A percentile compares a stretch with the other conserved stretches of the same genome.
phyloP scores from a whole-genome alignment of 2,113 vertebrate genomes.

The Tyto alba region DNA sequence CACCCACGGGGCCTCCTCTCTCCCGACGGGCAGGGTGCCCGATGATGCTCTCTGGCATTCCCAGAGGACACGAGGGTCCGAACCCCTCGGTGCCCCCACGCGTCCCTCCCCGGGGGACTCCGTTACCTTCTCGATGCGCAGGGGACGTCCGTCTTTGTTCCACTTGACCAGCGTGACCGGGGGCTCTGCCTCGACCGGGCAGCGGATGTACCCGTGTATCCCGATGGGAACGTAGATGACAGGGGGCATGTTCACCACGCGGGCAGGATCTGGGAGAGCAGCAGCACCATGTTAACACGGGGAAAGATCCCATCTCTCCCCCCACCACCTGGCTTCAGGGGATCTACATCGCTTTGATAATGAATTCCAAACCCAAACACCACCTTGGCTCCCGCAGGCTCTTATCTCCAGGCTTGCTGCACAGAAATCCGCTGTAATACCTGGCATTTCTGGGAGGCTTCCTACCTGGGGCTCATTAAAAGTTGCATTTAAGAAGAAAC shows the following conservation, averaged over 20 bases:
- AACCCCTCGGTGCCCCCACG: rapidly evolving
- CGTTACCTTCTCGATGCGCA: conserved; percentile 91
- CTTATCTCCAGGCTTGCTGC: not conserved
- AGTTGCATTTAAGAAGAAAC: not conserved
- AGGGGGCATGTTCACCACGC: conserved; percentile 97
- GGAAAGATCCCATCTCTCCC: not conserved
- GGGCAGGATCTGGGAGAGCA: conserved; percentile 84
- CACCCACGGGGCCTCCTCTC: not conserved
- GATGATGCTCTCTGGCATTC: rapidly evolving
- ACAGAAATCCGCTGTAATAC: not conserved
- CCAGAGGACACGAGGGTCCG: rapidly evolving
- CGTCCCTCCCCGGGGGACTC: rapidly evolving
- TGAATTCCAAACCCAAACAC: not conserved
- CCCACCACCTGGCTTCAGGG: not conserved
- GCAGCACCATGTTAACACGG: rapidly evolving
- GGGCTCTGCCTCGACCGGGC: conserved; percentile 95
- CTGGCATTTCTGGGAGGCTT: not conserved
- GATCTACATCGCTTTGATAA: not conserved
- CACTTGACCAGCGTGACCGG: conserved; percentile 93
- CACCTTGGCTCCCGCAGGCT: not conserved
- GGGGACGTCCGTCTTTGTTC: conserved; percentile 96
- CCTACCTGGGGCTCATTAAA: not conserved
- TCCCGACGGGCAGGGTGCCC: not conserved
- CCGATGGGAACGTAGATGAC: conserved; percentile 95
- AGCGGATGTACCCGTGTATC: conserved; percentile 96